phyloP scores from a whole-genome alignment of 2,888 invertebrate species.

The Callyntrura sp. region DNA sequence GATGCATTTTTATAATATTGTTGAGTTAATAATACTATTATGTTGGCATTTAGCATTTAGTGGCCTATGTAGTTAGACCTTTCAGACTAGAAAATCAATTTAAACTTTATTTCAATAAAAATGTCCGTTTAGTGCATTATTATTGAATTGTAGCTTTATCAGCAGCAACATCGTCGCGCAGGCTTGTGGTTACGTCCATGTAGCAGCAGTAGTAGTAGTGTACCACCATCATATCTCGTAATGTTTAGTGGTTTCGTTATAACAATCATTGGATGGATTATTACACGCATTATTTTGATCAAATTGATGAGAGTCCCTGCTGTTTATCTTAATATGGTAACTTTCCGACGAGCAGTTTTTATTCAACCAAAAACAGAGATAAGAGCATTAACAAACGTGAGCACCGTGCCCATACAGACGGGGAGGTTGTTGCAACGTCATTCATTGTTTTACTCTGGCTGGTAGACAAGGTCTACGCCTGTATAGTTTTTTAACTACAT shows the following conservation, averaged over 20 bases:
- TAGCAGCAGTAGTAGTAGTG: no score
- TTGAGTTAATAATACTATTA: not conserved
- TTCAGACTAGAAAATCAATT: conserved; percentile 34
- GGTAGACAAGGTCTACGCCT: no score
- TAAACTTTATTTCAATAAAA: conserved; percentile 51
- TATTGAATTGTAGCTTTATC: conserved; percentile 36
- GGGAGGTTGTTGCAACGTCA: not conserved
- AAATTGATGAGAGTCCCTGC: conserved; percentile 62
- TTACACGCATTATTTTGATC: conserved; percentile 57
- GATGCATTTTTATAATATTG: not conserved
- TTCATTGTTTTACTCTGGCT: not conserved
- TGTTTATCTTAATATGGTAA: conserved; percentile 61
- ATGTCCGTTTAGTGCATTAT: conserved; percentile 20
- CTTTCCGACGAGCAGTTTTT: conserved; percentile 36
- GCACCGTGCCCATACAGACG: not conserved
- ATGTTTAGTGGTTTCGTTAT: conserved; percentile 16
- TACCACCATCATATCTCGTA: not conserved
- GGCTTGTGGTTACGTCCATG: not conserved
- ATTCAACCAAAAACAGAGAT: conserved; percentile 6
- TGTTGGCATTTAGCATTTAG: no score
- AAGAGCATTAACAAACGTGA: conserved; percentile 39
- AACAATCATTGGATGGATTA: conserved; percentile 19
- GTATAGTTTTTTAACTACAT: conserved; percentile 1
- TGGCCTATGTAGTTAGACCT: no score
- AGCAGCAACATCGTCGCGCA: not conserved